Evolutionary conservation across 2,888 invertebrate genomes (phyloP).

Genomic region (Dromius quadrimaculatus): DNA sequence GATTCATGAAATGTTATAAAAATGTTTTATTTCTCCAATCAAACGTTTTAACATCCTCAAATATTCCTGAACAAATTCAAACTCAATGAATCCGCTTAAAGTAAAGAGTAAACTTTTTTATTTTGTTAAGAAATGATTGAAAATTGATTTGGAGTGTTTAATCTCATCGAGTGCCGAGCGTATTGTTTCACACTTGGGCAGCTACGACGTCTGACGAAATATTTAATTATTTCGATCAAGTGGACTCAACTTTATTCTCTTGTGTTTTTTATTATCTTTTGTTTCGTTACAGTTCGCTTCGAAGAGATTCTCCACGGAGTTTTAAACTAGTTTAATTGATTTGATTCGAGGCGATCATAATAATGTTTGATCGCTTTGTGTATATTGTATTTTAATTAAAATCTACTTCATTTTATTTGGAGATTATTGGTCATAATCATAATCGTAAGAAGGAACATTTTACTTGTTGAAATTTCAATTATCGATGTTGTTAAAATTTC

Average conservation of each 20-base stretch:
- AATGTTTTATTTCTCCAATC: too few species aligned
- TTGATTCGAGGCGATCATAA: constrained; percentile 31
- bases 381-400: constrained; percentile 38
- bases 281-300: constrained; percentile 11
- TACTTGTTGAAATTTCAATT: too few species aligned
- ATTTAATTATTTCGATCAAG: constrained; percentile 46
- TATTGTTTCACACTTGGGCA: constrained; percentile 40
- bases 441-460: too few species aligned
- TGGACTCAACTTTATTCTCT: constrained; percentile 38
- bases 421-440: too few species aligned
- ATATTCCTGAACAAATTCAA: too few species aligned
- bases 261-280: constrained; percentile 45
- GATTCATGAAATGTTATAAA: too few species aligned
- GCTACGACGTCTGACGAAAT: constrained; percentile 42
- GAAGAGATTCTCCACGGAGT: constrained; percentile 1
- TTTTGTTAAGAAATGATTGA: constrained; percentile 6
- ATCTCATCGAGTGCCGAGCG: constrained; percentile 9
- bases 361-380: constrained; percentile 29
- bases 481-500: too few species aligned
- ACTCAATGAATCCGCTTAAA: background rate
- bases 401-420: constrained; percentile 26
- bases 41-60: too few species aligned
- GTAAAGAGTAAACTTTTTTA: too few species aligned
- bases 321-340: constrained; percentile 39
- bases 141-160: constrained; percentile 34